Evolutionary conservation across 2,888 invertebrate genomes (phyloP), one percentile per base, ranked within the genome.

Genomic region (Xylophagus ater): DNA sequence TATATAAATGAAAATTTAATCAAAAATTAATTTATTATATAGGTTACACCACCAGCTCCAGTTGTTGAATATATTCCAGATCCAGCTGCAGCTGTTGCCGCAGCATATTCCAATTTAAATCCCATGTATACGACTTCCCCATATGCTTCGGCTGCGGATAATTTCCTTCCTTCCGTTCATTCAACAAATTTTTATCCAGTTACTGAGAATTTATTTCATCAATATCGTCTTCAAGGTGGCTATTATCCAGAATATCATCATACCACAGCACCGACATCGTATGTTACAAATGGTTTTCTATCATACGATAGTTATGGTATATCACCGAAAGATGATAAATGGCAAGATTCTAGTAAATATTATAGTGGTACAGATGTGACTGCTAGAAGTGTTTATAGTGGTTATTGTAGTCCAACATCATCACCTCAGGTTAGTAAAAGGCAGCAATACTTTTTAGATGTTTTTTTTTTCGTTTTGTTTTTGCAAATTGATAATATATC

Each of bases 151-250:
- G 75, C 81, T 0, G 47, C 55, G 6, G 65, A 65, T 43, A 65
- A 65, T 44, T 53, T 65, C 15, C 65, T 69, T 36, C 68, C 70
- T 38, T 62, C 56, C 51, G 58, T 65, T 66, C 78, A 45, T 73
- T 78, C 61, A 71, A 76, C 65, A 66, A 83, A 66, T 80, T 88
- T 66, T 67, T 89, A 50, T 71, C 81, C 50, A 72, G 76, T 81
- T 25, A 78, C 87, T 8, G 88, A 89, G 55, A 88, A 88, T 56
- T 73, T 90, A 53, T 89, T 89, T 69, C 82, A 85, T 58, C 88
- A 89, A 62, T 90, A 90, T 65, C 77, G 89, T 47, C 81, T 88
- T n/a, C 65, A 90, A 34, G 82, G 87, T 26, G 59, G 65, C n/a
- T 88, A 89, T 60, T 84, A 84, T 55, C 78, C 82, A 1, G 81